Conservation (phyloP, 2,113 vertebrate species). For the Alligator mississippiensis region DNA sequence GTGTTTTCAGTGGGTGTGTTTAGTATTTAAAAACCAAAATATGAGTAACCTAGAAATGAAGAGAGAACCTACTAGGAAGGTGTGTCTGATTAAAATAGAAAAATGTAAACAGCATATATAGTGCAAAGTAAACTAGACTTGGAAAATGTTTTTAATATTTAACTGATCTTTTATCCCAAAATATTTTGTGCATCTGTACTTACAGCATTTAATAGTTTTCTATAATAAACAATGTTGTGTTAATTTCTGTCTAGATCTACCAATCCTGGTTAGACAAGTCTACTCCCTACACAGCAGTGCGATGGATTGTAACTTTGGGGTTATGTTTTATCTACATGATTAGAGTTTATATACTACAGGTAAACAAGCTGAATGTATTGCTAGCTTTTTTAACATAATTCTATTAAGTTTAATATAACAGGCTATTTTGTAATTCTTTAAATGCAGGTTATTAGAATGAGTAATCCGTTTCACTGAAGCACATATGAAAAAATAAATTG, state of each 20-base stretch:
- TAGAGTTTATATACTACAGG: constrained; percentile 98
- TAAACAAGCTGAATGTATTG: constrained; percentile 37
- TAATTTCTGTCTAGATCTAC: constrained; percentile 84
- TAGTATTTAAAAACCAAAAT: background rate
- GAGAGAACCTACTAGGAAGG: background rate
- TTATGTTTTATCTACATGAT: constrained; percentile 96
- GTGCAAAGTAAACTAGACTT: background rate
- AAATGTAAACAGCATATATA: background rate
- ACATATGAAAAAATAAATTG: background rate
- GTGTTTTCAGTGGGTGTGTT: no score
- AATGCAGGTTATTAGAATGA: background rate
- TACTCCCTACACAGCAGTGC: constrained; percentile 90
- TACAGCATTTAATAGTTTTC: background rate
- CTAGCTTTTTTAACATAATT: background rate
- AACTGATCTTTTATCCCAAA: background rate
- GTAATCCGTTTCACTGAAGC: background rate
- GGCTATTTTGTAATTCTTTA: background rate
- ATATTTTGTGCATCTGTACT: background rate
- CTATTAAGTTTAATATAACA: background rate
- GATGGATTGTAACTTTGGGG: constrained; percentile 91
- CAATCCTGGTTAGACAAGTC: constrained; percentile 99
- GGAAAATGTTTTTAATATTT: background rate
- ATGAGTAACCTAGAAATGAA: background rate
- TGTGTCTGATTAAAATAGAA: background rate
- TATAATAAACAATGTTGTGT: background rate